Base-by-base conservation (phyloP, 2,888 invertebrate genomes). In the Scaptomyza tumidula region DNA sequence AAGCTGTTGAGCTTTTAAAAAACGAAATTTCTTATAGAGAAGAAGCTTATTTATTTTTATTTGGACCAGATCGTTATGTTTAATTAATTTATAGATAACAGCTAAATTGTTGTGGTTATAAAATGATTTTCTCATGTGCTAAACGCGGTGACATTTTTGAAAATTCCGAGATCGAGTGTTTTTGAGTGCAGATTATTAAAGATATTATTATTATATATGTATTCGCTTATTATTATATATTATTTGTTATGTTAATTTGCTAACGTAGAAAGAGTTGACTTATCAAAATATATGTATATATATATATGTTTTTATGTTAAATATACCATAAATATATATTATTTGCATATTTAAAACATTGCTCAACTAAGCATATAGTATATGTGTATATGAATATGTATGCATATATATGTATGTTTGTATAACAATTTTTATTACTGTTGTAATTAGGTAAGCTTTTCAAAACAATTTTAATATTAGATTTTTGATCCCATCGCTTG, bases 401-500 rank as follows among this genome's bases (percentile, higher is more conserved):
- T 46, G 6, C 14, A 7, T 31, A 6, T 31, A 6, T 31, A 16
- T 48, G 1, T 33, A 50, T 45, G 33, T 29, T 19, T 33, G 45
- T 55, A 55, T 63, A 63, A 63, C 63, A 54, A 52, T 66, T 39
- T 39, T 14, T 29, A 33, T 66, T 46, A 45, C 57, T 52, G 37
- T 66, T 66, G 57, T 45, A 52, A 29, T 67, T 52, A 9, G 49
- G 66, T 52, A 67, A 67, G 66, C 67, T 57, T 67, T 57, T 57
- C 56, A 52, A 67, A 67, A 67, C 44, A 67, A 57, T 52, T 66
- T 67, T 43, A 48, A 67, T 53, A 58, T 67, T 67, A 58, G 41
- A 10, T 39, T 75, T 50, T 75, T 75, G 75, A 75, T 79, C 75
- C 79, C 75, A 46, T 64, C 60, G 63, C 78, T 61, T 69, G 52